phyloP scores from a whole-genome alignment of 2,113 vertebrate genomes.

The Rhegmatorhina hoffmannsi region DNA sequence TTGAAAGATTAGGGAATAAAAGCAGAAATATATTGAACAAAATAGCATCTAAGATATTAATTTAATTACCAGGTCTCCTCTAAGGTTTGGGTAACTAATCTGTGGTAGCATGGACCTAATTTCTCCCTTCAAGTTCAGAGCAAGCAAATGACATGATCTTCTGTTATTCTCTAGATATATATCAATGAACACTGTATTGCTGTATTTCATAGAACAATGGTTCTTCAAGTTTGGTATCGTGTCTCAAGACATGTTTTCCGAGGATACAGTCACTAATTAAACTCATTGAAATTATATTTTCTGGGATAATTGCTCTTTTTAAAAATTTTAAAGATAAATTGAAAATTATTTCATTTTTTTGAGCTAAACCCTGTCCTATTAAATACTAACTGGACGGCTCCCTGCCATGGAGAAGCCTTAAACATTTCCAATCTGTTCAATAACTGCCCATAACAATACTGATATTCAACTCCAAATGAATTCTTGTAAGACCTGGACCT shows the following conservation, averaged over 20 bases:
- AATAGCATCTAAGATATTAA: conserved; percentile 43
- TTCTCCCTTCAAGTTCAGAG: conserved; percentile 10
- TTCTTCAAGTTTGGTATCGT: conserved; percentile 23
- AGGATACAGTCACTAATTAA: neutral
- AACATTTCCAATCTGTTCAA: neutral
- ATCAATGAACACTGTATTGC: conserved; percentile 14
- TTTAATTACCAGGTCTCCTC: conserved; percentile 52
- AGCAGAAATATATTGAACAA: conserved; percentile 32
- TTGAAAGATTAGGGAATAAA: conserved; percentile 45
- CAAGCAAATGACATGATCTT: conserved; percentile 2
- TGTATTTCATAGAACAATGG: conserved; percentile 19
- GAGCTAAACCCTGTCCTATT: neutral
- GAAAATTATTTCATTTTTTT: neutral
- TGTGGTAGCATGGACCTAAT: conserved; percentile 7
- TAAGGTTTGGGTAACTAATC: conserved; percentile 9
- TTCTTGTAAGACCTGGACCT: neutral
- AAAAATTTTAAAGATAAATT: neutral
- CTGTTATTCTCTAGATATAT: conserved; percentile 17
- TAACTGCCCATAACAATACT: neutral
- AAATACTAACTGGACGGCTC: neutral
- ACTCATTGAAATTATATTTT: neutral
- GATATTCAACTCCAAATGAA: neutral
- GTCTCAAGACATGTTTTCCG: conserved; percentile 15
- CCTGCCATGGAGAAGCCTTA: neutral
- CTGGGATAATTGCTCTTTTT: neutral